Conservation (phyloP, 2,797 vertebrate species). For the Varecia variegata region DNA sequence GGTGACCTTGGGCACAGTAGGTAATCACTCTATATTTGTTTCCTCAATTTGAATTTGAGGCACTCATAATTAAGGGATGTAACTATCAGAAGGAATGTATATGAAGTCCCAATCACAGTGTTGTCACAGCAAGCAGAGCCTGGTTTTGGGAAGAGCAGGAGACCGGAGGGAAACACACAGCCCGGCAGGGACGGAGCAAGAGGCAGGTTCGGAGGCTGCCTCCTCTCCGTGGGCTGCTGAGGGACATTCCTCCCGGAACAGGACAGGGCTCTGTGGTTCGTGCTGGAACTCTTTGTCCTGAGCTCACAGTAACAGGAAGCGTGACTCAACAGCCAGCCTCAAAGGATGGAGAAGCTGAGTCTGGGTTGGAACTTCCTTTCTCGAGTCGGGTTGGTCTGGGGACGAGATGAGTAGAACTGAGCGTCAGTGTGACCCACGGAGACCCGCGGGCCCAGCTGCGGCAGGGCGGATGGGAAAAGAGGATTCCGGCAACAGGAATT, state of each 20-base stretch:
- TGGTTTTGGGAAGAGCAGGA: not conserved
- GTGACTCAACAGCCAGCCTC: conserved; percentile 64
- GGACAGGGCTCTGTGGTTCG: conserved; percentile 26
- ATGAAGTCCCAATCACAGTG: not conserved
- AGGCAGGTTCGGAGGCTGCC: fast-evolving
- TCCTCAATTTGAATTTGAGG: not conserved
- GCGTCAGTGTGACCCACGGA: not conserved
- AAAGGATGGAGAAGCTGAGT: conserved; percentile 47
- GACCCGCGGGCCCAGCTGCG: too few relatives aligned
- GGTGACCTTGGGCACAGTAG: not conserved
- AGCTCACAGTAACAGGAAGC: conserved; percentile 57
- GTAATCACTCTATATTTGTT: not conserved
- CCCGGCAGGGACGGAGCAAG: fast-evolving
- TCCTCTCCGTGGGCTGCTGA: not conserved
- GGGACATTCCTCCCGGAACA: not conserved
- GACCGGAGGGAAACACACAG: not conserved
- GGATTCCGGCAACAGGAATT: too few relatives aligned
- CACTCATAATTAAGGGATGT: not conserved
- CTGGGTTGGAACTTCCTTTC: conserved; percentile 55
- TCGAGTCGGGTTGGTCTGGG: conserved; percentile 2
- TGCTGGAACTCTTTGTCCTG: conserved; percentile 55
- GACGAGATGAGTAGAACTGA: not conserved
- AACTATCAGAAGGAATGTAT: fast-evolving
- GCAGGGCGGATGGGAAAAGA: not conserved
- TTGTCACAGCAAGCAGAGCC: not conserved